Percentiles rank a stretch among this genome's conserved stretches.
Conservation (phyloP, 1,140 invertebrate species). For the Cotesia vestalis region DNA sequence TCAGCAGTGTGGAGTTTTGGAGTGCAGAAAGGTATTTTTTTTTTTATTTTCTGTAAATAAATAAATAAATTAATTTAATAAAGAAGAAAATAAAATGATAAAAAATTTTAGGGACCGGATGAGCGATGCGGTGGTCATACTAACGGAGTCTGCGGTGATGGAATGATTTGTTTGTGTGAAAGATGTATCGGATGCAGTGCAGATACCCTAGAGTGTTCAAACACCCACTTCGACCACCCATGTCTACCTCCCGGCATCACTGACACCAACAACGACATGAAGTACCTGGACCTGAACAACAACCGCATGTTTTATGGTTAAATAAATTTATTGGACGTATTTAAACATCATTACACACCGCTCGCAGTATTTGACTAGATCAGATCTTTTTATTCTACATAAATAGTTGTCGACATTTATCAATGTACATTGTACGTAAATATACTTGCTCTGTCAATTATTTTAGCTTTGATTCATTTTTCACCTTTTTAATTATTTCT, state of each 20-base stretch:
- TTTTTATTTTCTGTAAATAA: background rate
- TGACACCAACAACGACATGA: conserved; percentile 15
- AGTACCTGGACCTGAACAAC: conserved; percentile 16
- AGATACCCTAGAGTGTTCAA: conserved; percentile 57
- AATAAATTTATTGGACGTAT: conserved; percentile 28
- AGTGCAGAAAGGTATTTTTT: conserved; percentile 49
- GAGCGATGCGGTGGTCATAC: conserved; percentile 64
- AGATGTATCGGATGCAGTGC: conserved; percentile 65
- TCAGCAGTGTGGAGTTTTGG: conserved; percentile 42
- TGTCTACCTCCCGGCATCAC: conserved; percentile 40
- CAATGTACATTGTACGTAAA: no score
- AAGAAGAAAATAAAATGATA: background rate
- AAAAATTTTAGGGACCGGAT: conserved; percentile 58
- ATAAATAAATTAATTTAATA: background rate
- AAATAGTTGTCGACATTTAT: no score
- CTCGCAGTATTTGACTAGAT: no score
- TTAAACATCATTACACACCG: background rate
- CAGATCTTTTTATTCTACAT: no score
- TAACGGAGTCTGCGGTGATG: conserved; percentile 66
- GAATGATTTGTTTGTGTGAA: conserved; percentile 65
- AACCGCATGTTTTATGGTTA: conserved; percentile 23
- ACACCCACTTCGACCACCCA: conserved; percentile 34
- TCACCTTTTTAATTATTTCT: background rate
- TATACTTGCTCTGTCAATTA: conserved; percentile 2
- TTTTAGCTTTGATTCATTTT: background rate